Conservation (phyloP, 2,888 invertebrate species). For the Gnatocerus cornutus region DNA sequence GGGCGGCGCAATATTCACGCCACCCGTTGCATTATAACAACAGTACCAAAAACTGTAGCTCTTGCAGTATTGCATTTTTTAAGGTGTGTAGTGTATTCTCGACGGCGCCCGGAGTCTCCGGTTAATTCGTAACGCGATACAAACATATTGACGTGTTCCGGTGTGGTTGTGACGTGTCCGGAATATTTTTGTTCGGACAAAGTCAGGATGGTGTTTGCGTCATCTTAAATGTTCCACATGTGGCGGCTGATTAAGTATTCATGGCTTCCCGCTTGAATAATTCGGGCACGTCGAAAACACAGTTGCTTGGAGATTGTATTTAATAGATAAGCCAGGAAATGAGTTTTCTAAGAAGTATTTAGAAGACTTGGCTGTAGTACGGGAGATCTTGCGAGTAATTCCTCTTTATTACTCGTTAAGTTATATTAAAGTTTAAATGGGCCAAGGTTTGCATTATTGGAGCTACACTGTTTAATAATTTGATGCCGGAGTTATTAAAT, state of each 20-base stretch:
- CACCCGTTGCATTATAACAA: too few relatives aligned
- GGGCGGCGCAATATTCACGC: slow-evolving; percentile 11
- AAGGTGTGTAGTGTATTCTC: neutral
- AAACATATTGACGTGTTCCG: neutral
- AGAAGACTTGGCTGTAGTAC: slow-evolving; percentile 38
- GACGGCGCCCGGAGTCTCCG: slow-evolving; percentile 9
- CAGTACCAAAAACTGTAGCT: too few relatives aligned
- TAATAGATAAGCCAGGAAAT: slow-evolving; percentile 54
- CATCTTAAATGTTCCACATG: slow-evolving; percentile 24
- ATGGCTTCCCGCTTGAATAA: slow-evolving; percentile 38
- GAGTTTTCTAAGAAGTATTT: slow-evolving; percentile 54
- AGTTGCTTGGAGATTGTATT: slow-evolving; percentile 43
- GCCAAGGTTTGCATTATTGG: slow-evolving; percentile 48
- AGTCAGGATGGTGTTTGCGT: slow-evolving; percentile 7
- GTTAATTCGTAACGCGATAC: slow-evolving; percentile 22
- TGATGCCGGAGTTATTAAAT: slow-evolving; percentile 47
- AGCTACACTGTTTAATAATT: slow-evolving; percentile 48
- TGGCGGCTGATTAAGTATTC: slow-evolving; percentile 41
- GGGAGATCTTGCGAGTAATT: slow-evolving; percentile 48
- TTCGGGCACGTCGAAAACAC: slow-evolving; percentile 43
- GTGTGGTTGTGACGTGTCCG: slow-evolving; percentile 1
- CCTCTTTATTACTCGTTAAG: slow-evolving; percentile 49
- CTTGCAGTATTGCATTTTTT: too few relatives aligned
- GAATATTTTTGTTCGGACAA: neutral
- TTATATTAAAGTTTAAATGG: slow-evolving; percentile 51